Percentiles rank a stretch among this genome's conserved stretches.
Evolutionary conservation across 2,888 invertebrate species (phyloP).

Genomic region (Nipponacmea schrenckii): DNA sequence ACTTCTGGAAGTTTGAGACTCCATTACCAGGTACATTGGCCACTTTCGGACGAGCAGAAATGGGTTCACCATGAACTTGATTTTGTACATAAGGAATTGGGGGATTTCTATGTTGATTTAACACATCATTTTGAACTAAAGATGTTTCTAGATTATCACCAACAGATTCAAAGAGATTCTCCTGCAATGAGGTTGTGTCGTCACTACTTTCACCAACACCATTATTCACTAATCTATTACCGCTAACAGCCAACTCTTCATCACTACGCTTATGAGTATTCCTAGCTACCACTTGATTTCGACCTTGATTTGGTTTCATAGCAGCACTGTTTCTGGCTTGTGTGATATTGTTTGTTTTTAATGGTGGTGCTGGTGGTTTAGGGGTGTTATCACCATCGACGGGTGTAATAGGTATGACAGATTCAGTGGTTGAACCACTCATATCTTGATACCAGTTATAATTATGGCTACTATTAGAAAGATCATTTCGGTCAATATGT

Average conservation of each 20-base stretch:
- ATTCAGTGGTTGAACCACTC: slow-evolving; percentile 74
- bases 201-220: slow-evolving; percentile 11
- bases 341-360: slow-evolving; percentile 54
- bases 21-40: slow-evolving; percentile 65
- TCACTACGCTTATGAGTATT: slow-evolving; percentile 74
- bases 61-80: slow-evolving; percentile 73
- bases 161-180: slow-evolving; percentile 57
- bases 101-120: slow-evolving; percentile 53
- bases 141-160: slow-evolving; percentile 63
- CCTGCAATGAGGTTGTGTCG: slow-evolving; percentile 11
- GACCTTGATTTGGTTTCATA: slow-evolving; percentile 84
- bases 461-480: slow-evolving; percentile 9
- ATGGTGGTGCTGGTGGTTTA: slow-evolving; percentile 31
- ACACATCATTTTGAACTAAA: slow-evolving; percentile 70
- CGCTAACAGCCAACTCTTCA: slow-evolving; percentile 71
- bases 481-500: background rate
- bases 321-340: slow-evolving; percentile 50
- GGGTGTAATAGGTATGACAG: slow-evolving; percentile 73
- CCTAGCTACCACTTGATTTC: slow-evolving; percentile 83
- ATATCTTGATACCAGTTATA: slow-evolving; percentile 35
- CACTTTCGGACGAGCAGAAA: slow-evolving; percentile 61
- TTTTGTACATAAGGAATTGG: slow-evolving; percentile 81
- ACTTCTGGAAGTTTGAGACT: slow-evolving; percentile 19
- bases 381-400: slow-evolving; percentile 65
- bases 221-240: slow-evolving; percentile 64